These are phyloP conservation scores for Drosophila falleni DNA, from an alignment of 2,888 invertebrate species.

Conservation along the genomic window DNA sequence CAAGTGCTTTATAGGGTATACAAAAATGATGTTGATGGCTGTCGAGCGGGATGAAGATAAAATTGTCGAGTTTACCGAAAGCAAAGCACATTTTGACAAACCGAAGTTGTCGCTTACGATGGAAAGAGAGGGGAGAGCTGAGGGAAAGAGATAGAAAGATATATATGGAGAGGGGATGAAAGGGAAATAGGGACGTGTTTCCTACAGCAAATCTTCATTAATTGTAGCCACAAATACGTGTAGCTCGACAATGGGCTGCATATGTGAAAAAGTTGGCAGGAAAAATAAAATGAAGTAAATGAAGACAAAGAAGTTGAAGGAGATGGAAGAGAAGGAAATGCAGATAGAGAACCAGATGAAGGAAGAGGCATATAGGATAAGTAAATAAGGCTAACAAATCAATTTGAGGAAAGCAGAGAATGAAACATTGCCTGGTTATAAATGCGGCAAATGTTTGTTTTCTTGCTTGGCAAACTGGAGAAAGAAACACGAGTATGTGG, in stretches of 20 bases:
- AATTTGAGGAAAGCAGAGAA: constrained; percentile 38
- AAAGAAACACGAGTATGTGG: constrained; percentile 1
- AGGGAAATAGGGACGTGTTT: constrained; percentile 22
- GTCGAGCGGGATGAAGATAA: too few relatives aligned
- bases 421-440: constrained; percentile 47
- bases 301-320: constrained; percentile 2
- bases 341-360: neutral
- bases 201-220: constrained; percentile 54
- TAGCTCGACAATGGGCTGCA: constrained; percentile 21
- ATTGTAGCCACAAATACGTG: constrained; percentile 48
- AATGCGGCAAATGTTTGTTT: constrained; percentile 55
- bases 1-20: constrained; percentile 16
- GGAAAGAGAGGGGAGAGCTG: neutral
- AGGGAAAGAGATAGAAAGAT: neutral
- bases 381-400: constrained; percentile 51
- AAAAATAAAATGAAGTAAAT: constrained; percentile 8
- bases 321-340: neutral
- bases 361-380: constrained; percentile 11
- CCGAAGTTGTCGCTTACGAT: neutral
- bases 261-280: constrained; percentile 25
- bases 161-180: neutral
- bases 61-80: constrained; percentile 28
- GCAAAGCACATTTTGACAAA: constrained; percentile 7
- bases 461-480: neutral
- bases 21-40: constrained; percentile 39